These are phyloP conservation scores for Steromphala cineraria DNA, from an alignment of 2,888 invertebrate genomes.

Conservation along the genomic window DNA sequence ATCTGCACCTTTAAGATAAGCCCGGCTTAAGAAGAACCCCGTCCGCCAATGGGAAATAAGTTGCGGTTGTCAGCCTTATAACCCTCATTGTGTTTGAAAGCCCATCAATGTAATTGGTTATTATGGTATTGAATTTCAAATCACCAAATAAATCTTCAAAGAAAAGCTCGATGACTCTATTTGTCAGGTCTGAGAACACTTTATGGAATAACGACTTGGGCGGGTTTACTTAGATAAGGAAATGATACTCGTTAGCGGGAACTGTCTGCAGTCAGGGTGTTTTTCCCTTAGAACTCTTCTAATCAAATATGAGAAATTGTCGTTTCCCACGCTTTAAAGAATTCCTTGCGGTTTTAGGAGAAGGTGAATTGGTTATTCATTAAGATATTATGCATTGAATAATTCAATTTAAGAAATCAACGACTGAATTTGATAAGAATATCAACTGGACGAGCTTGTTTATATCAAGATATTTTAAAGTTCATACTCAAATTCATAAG, in stretches of 20 bases:
- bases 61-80: not conserved
- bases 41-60: not conserved
- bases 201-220: not conserved
- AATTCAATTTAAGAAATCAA: too few relatives aligned
- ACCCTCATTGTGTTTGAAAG: not conserved
- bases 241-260: not conserved
- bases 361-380: too few relatives aligned
- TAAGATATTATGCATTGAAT: too few relatives aligned
- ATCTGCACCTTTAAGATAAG: not conserved
- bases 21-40: not conserved
- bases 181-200: not conserved
- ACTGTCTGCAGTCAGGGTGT: too few relatives aligned
- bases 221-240: not conserved
- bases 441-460: too few relatives aligned
- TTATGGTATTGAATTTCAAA: conserved; percentile 10
- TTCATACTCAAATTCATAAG: too few relatives aligned
- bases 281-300: too few relatives aligned
- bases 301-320: too few relatives aligned
- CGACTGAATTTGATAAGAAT: too few relatives aligned
- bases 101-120: conserved; percentile 9
- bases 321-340: too few relatives aligned
- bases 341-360: too few relatives aligned
- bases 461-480: too few relatives aligned
- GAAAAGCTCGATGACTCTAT: not conserved
- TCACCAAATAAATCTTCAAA: conserved; percentile 7